Evolutionary conservation across 2,113 vertebrate genomes (phyloP).

Genomic region (Chaetodon trifascialis): DNA sequence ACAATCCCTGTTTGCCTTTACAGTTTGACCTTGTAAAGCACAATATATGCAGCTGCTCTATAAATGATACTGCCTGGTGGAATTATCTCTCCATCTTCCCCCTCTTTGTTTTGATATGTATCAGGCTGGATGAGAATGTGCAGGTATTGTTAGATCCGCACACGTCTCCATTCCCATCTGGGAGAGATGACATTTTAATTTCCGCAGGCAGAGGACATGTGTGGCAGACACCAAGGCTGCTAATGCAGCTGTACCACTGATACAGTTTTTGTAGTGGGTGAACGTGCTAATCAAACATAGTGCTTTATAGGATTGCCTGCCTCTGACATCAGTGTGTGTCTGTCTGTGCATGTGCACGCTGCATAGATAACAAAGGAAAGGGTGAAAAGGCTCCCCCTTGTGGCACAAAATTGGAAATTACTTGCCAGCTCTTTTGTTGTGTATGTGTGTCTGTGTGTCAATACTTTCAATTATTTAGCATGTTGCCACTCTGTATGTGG

Average conservation of each 20-base stretch:
- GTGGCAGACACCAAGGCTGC: slow-evolving; percentile 38
- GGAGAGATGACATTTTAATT: slow-evolving; percentile 66
- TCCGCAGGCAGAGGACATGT: slow-evolving; percentile 53
- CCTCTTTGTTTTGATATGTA: slow-evolving; percentile 57
- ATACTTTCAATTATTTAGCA: slow-evolving; percentile 67
- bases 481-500: slow-evolving; percentile 42
- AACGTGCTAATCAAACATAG: slow-evolving; percentile 61
- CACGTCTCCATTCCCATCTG: slow-evolving; percentile 39
- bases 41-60: neutral
- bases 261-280: slow-evolving; percentile 41
- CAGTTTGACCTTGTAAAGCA: neutral
- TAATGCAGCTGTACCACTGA: slow-evolving; percentile 53
- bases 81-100: slow-evolving; percentile 1
- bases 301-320: slow-evolving; percentile 24
- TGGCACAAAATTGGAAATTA: slow-evolving; percentile 44
- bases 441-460: slow-evolving; percentile 50
- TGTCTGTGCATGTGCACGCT: slow-evolving; percentile 37
- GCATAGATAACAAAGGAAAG: slow-evolving; percentile 53
- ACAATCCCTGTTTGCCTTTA: neutral
- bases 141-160: slow-evolving; percentile 28
- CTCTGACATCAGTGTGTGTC: slow-evolving; percentile 30
- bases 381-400: slow-evolving; percentile 64
- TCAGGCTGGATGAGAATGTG: slow-evolving; percentile 32
- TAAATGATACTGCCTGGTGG: neutral
- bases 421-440: neutral